Percentiles rank a stretch among this genome's conserved stretches.
phyloP scores from a whole-genome alignment of 2,888 invertebrate species.

The Eucera pruinosa region DNA sequence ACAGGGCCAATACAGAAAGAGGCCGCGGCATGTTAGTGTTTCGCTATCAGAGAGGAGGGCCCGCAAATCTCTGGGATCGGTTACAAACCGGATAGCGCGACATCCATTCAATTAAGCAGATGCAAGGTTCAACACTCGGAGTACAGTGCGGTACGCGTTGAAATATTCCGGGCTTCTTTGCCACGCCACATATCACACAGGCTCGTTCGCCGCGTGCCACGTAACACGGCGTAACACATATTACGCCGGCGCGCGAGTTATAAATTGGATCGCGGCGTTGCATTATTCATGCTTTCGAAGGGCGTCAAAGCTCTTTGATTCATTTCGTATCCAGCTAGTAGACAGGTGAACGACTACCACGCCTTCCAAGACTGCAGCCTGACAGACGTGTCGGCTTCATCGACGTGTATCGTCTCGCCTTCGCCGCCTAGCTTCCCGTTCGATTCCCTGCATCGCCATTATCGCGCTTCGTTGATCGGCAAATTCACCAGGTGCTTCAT shows the following conservation, averaged over 20 bases:
- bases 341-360: conserved; percentile 61
- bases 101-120: conserved; percentile 67
- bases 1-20: background rate
- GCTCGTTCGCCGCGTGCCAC: conserved; percentile 44
- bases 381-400: conserved; percentile 59
- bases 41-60: background rate
- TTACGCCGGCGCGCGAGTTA: conserved; percentile 75
- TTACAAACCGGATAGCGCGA: conserved; percentile 28
- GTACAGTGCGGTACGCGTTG: conserved; percentile 32
- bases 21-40: too few relatives aligned
- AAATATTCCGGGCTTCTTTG: conserved; percentile 69
- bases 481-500: background rate
- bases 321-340: conserved; percentile 74
- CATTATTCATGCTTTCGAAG: conserved; percentile 77
- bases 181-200: conserved; percentile 62
- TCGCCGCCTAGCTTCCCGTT: background rate
- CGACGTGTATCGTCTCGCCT: conserved; percentile 27
- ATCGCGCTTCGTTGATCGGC: background rate
- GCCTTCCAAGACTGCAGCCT: conserved; percentile 58
- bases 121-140: conserved; percentile 49
- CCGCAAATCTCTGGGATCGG: conserved; percentile 43
- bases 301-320: conserved; percentile 78
- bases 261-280: conserved; percentile 76
- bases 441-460: background rate
- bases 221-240: conserved; percentile 73